These are phyloP conservation scores for Percopsis transmontana DNA, from an alignment of 2,113 vertebrate species.

Conservation along the genomic window DNA sequence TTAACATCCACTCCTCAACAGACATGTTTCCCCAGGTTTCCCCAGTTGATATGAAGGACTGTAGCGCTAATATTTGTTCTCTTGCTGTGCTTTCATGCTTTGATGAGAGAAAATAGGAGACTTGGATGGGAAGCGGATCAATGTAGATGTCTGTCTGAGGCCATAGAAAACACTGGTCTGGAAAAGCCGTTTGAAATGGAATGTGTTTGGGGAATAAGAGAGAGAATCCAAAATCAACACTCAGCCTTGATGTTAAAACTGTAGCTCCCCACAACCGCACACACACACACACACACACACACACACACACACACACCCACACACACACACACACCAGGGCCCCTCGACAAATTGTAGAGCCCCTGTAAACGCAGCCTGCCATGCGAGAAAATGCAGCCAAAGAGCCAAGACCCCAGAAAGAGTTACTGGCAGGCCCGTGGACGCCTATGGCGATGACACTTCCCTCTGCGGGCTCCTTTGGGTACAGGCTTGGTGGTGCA, in stretches of 20 bases:
- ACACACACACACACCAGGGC: not conserved
- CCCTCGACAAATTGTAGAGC: conserved; percentile 19
- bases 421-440: conserved; percentile 8
- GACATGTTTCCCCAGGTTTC: no score
- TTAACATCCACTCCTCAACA: no score
- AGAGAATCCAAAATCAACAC: conserved; percentile 41
- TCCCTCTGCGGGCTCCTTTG: conserved; percentile 39
- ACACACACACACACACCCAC: conserved; percentile 3
- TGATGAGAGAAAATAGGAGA: conserved; percentile 59
- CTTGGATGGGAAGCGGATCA: conserved; percentile 39
- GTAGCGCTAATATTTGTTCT: not conserved
- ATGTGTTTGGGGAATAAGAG: conserved; percentile 46
- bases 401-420: not conserved
- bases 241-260: conserved; percentile 7
- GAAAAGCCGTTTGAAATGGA: conserved; percentile 52
- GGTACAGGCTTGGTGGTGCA: conserved; percentile 12
- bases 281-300: conserved; percentile 6
- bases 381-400: conserved; percentile 28
- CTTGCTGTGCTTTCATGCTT: conserved; percentile 22
- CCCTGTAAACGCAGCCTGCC: conserved; percentile 19
- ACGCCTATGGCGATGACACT: conserved; percentile 11
- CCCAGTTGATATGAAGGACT: no score
- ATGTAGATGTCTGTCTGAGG: conserved; percentile 36
- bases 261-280: conserved; percentile 11
- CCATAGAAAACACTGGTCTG: conserved; percentile 50